phyloP scores from a whole-genome alignment of 1,140 invertebrate genomes.

The Berghia stephanieae region DNA sequence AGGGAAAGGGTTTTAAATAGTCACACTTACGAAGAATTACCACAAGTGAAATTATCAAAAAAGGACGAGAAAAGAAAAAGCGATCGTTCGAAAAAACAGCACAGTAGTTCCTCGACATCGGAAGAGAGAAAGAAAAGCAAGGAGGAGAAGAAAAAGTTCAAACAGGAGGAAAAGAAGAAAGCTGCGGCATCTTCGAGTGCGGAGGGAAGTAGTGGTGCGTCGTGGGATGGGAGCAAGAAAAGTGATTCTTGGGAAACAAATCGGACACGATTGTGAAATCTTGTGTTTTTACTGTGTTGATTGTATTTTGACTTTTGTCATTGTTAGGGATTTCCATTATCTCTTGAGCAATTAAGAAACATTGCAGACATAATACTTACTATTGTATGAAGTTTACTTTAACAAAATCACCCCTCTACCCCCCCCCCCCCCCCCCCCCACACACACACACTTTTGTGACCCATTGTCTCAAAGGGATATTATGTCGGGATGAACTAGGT shows the following conservation, averaged over 20 bases:
- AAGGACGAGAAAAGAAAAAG: not conserved
- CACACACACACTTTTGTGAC: no score
- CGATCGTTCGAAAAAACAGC: not conserved
- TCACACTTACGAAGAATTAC: constrained; percentile 54
- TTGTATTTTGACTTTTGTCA: no score
- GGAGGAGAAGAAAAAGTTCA: not conserved
- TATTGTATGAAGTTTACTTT: no score
- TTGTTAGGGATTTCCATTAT: no score
- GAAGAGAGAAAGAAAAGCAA: constrained; percentile 10
- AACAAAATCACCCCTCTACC: no score
- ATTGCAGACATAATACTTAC: no score
- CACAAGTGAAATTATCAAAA: constrained; percentile 37
- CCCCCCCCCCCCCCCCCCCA: no score
- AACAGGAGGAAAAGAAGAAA: not conserved
- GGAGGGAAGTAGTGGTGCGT: not conserved
- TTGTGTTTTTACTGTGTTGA: no score
- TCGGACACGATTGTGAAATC: not conserved
- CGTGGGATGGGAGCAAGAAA: constrained; percentile 10
- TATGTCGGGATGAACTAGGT: no score
- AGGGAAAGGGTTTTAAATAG: constrained; percentile 39
- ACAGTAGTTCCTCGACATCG: not conserved
- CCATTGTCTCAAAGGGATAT: no score
- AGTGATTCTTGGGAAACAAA: not conserved
- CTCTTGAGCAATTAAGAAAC: no score
- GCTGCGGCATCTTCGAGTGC: no score